Conservation (phyloP, 2,888 invertebrate genomes). For the Hanleya hanleyi region DNA sequence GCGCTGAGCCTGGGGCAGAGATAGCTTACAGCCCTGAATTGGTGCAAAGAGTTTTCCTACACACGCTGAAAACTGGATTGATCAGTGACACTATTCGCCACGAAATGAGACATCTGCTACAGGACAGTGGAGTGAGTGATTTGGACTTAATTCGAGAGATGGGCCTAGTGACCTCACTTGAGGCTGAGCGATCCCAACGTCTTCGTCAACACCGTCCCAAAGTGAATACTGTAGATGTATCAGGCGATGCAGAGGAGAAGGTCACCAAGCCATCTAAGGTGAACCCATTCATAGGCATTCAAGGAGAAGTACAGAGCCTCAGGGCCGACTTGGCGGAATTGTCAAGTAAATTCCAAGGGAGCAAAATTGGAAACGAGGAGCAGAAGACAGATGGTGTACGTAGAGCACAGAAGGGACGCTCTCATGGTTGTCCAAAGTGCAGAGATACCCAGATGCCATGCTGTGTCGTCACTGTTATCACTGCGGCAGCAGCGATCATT, state of each 20-base stretch:
- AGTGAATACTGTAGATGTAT: not conserved
- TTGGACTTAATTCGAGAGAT: conserved; percentile 10
- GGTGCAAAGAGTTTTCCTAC: conserved; percentile 7
- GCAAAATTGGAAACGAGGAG: too few species aligned
- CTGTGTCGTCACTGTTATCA: not conserved
- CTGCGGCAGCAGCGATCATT: conserved; percentile 7
- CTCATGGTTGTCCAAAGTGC: not conserved
- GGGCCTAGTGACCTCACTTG: conserved; percentile 3
- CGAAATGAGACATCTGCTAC: conserved; percentile 11
- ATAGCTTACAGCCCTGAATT: conserved; percentile 13
- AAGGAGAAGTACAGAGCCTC: not conserved
- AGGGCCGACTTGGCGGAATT: not conserved
- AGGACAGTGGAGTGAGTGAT: not conserved
- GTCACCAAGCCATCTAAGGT: not conserved
- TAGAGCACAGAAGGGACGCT: too few species aligned
- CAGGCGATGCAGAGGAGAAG: not conserved
- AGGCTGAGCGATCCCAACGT: conserved; percentile 4
- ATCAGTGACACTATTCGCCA: not conserved
- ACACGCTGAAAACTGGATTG: conserved; percentile 11
- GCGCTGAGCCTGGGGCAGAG: conserved; percentile 8
- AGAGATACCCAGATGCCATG: not conserved
- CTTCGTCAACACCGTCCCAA: not conserved
- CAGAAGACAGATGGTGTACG: too few species aligned
- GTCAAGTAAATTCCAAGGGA: not conserved
- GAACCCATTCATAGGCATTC: not conserved